Conservation (phyloP, 2,888 invertebrate species). For the Aphidius colemani region DNA sequence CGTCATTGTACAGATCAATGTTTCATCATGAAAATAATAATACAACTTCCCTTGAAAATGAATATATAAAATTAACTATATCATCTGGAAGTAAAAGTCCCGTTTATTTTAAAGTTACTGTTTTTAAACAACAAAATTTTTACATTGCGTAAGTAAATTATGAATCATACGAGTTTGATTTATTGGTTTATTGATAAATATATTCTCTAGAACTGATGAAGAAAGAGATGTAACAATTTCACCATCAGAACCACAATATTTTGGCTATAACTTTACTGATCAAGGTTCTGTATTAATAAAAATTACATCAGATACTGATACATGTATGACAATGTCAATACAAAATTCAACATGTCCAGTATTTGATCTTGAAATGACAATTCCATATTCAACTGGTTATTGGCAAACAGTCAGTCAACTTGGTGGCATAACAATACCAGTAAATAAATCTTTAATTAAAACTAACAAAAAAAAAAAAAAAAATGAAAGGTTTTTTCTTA, state of each 20-base stretch:
- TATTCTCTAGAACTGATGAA: conserved; percentile 40
- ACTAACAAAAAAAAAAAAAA: not conserved
- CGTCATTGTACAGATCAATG: conserved; percentile 34
- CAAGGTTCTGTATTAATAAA: conserved; percentile 65
- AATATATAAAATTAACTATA: conserved; percentile 69
- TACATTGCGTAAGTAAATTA: conserved; percentile 55
- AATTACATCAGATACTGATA: conserved; percentile 69
- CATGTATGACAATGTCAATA: conserved; percentile 79
- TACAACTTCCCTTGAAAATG: conserved; percentile 44
- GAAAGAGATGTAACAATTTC: conserved; percentile 52
- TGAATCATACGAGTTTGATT: not conserved
- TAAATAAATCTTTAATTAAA: conserved; percentile 59
- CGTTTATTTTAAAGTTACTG: conserved; percentile 63
- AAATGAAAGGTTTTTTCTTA: not conserved
- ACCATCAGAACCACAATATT: conserved; percentile 68
- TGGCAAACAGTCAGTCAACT: conserved; percentile 77
- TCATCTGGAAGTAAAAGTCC: conserved; percentile 66
- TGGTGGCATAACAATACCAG: conserved; percentile 77
- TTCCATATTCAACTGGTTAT: conserved; percentile 72
- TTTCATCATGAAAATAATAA: conserved; percentile 22
- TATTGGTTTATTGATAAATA: not conserved
- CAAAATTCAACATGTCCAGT: conserved; percentile 82
- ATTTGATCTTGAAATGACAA: conserved; percentile 77
- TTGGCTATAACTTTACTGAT: conserved; percentile 65
- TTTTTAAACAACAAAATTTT: conserved; percentile 68